phyloP scores from a whole-genome alignment of 92 coral and sea anemone genomes.

The Metridium senile region DNA sequence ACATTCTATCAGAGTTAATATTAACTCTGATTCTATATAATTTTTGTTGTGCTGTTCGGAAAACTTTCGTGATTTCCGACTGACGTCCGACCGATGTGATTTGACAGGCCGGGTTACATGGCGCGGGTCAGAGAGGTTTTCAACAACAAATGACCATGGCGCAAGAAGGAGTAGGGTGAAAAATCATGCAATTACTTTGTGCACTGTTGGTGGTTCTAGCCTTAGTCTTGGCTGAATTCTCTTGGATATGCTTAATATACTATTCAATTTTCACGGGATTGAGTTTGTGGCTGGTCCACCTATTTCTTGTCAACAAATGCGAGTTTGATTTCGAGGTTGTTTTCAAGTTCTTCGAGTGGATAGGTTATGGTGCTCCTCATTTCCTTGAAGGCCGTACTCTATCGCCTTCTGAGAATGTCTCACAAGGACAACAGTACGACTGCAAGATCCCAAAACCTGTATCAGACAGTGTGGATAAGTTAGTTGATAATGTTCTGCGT shows the following conservation, averaged over 20 bases:
- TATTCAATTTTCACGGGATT: slow-evolving; percentile 31
- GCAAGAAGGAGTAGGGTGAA: slow-evolving; percentile 32
- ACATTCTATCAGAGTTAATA: too few species aligned
- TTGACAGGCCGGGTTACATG: slow-evolving; percentile 20
- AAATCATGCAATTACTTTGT: slow-evolving; percentile 59
- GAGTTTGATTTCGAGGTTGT: slow-evolving; percentile 76
- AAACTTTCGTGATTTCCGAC: slow-evolving; percentile 3
- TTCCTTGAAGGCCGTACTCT: slow-evolving; percentile 50
- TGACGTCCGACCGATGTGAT: neutral
- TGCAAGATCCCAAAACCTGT: slow-evolving; percentile 73
- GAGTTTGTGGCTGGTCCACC: slow-evolving; percentile 51
- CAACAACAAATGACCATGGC: slow-evolving; percentile 68
- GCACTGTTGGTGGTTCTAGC: slow-evolving; percentile 54
- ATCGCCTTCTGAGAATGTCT: slow-evolving; percentile 33
- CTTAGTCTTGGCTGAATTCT: slow-evolving; percentile 66
- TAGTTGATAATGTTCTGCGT: slow-evolving; percentile 65
- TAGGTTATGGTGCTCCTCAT: slow-evolving; percentile 77
- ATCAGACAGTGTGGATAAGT: slow-evolving; percentile 49
- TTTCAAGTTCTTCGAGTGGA: slow-evolving; percentile 73
- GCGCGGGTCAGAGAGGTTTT: neutral
- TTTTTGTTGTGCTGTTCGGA: too few species aligned
- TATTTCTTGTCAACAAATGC: slow-evolving; percentile 61
- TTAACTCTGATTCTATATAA: too few species aligned
- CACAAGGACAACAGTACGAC: slow-evolving; percentile 48
- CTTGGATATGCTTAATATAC: slow-evolving; percentile 53